Evolutionary conservation across 2,888 invertebrate genomes (phyloP).

Genomic region (Acrocera orbiculus): DNA sequence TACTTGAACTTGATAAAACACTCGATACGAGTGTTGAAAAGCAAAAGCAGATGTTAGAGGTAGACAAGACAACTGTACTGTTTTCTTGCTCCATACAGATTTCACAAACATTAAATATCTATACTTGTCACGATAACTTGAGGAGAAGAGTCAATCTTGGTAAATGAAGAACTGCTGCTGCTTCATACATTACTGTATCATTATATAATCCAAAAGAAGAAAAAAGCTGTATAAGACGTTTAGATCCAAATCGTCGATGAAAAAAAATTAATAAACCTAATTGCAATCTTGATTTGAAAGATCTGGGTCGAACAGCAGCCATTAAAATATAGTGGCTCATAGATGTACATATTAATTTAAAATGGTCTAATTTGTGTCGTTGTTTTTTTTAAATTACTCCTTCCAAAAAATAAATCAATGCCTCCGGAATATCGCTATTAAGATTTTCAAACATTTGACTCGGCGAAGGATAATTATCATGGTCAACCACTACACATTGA

Average conservation of each 20-base stretch:
- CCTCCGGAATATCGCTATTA: no score
- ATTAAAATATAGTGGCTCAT: not conserved
- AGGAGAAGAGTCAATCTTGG: no score
- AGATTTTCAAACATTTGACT: slow-evolving; percentile 4
- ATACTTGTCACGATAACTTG: no score
- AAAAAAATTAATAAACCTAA: slow-evolving; percentile 12
- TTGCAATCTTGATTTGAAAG: slow-evolving; percentile 8
- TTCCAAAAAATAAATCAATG: no score
- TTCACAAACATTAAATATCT: no score
- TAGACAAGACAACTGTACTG: no score
- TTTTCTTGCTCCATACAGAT: no score
- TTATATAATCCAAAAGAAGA: slow-evolving; percentile 14
- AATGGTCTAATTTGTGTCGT: not conserved
- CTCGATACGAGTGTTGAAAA: no score
- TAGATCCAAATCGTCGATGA: slow-evolving; percentile 2
- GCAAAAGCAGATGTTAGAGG: no score
- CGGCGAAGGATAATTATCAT: slow-evolving; percentile 17
- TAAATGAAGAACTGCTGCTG: slow-evolving; percentile 10
- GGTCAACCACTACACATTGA: slow-evolving; percentile 17
- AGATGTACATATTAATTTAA: not conserved
- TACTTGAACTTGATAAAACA: no score
- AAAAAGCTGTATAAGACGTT: slow-evolving; percentile 1
- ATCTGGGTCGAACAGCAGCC: not conserved
- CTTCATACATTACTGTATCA: slow-evolving; percentile 14
- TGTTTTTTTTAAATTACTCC: no score